Percentiles rank a stretch among this genome's conserved stretches.
phyloP scores from a whole-genome alignment of 23 tunicate species.

The Trididemnum miniatum region DNA sequence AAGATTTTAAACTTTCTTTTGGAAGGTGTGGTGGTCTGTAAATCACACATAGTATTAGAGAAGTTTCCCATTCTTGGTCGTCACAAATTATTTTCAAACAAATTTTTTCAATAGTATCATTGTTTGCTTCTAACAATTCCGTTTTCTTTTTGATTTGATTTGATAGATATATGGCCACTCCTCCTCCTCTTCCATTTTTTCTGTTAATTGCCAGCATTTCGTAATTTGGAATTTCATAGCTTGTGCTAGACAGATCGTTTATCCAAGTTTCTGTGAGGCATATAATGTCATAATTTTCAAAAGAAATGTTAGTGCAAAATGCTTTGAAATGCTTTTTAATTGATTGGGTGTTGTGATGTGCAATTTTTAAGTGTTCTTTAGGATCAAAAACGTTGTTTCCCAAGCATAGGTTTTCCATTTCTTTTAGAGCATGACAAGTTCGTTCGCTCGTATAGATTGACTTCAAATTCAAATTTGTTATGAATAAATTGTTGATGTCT shows the following conservation, averaged over 20 bases:
- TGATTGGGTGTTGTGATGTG: constrained; percentile 16
- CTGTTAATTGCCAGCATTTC: not conserved
- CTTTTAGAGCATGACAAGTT: not conserved
- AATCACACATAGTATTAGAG: not conserved
- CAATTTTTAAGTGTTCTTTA: not conserved
- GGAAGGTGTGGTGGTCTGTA: not conserved
- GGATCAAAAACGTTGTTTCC: not conserved
- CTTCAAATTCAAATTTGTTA: not conserved
- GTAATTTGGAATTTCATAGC: not conserved
- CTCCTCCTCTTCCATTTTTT: not conserved
- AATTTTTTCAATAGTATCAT: not conserved
- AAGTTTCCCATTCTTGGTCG: too few relatives aligned
- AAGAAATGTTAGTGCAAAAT: not conserved
- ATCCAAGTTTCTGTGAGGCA: constrained; percentile 13
- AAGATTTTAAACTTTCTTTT: not conserved
- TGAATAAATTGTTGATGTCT: not conserved
- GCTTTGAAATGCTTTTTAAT: not conserved
- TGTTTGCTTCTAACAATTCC: too few relatives aligned
- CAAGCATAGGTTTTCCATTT: not conserved
- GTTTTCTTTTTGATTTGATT: not conserved
- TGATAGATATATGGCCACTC: constrained; percentile 1
- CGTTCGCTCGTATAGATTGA: not conserved
- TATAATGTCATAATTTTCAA: not conserved
- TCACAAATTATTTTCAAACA: not conserved
- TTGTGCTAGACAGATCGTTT: not conserved